Evolutionary conservation across 2,888 invertebrate genomes (phyloP), one percentile per base, ranked within the genome.

Genomic region (Homarus gammarus): DNA sequence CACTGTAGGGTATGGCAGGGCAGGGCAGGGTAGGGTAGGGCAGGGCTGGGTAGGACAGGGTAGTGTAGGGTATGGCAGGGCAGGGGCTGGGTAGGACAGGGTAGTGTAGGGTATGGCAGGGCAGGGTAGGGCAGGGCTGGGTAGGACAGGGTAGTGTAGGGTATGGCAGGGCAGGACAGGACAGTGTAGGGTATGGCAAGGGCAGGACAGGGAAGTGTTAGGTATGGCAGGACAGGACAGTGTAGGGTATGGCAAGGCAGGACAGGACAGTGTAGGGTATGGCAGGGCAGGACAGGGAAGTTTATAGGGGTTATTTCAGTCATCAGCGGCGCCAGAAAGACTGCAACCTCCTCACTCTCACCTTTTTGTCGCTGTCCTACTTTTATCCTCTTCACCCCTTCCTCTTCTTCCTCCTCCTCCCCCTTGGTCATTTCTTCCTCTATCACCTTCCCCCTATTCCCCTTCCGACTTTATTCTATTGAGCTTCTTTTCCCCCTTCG

Each of bases 261-360:
- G n/a, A n/a, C n/a, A n/a, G n/a, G n/a, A n/a, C n/a, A n/a, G n/a
- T n/a, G n/a, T n/a, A n/a, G n/a, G n/a, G n/a, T n/a, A n/a, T 10
- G 56, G 18, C 56, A 56, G 8, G 56, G 18, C 15, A 18, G 8
- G 18, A 22, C 56, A 18, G n/a, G 70, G 70, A 31, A 18, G 12
- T 36, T 36, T 36, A n/a, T n/a, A n/a, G 15, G 38, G 22, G 15
- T 73, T 73, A 73, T 73, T 73, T 73, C 73, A 36, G 73, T 73
- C 73, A 73, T 38, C 15, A 73, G 73, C 18, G 73, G 73, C 73
- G 73, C 73, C 73, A 73, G 73, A 3, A 38, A 18, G 38, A 18
- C 73, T 36, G 73, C 31, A 31, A 38, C 49, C 44, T 49, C 31
- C 12, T 73, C 73, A 12, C 22, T 12, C 1, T 22, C 6, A 6